These are phyloP conservation scores for Ranitomeya imitator DNA, from an alignment of 2,113 vertebrate species.

Conservation along the genomic window DNA sequence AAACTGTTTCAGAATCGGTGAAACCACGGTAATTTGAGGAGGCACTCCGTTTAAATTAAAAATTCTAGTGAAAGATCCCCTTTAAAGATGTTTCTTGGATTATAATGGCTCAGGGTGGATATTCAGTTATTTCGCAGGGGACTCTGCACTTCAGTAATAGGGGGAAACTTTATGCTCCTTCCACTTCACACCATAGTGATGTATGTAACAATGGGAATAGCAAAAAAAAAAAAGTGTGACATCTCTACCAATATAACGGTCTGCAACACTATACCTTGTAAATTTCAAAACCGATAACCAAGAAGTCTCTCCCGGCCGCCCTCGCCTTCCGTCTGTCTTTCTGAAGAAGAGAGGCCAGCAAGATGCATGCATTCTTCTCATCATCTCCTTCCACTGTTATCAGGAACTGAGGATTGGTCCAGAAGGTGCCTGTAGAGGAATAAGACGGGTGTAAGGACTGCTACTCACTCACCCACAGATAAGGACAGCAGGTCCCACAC, in stretches of 20 bases:
- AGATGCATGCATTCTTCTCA: conserved; percentile 56
- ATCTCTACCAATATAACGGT: background rate
- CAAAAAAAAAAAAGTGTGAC: too few relatives aligned
- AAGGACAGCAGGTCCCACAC: background rate
- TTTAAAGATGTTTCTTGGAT: too few relatives aligned
- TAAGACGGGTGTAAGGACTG: background rate
- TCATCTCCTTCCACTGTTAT: conserved; percentile 65
- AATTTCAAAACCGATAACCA: conserved; percentile 66
- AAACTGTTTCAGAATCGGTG: too few relatives aligned
- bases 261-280: conserved; percentile 64
- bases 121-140: too few relatives aligned
- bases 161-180: too few relatives aligned
- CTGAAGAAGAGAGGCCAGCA: conserved; percentile 69
- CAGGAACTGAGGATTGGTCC: conserved; percentile 71
- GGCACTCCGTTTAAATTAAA: too few relatives aligned
- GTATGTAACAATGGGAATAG: too few relatives aligned
- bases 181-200: too few relatives aligned
- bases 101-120: too few relatives aligned
- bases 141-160: too few relatives aligned
- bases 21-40: too few relatives aligned
- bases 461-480: background rate
- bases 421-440: conserved; percentile 64
- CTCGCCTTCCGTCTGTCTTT: conserved; percentile 60
- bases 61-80: too few relatives aligned
- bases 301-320: conserved; percentile 64